Evolutionary conservation across 1,140 invertebrate species (phyloP).

Genomic region (Plutomurus gul): DNA sequence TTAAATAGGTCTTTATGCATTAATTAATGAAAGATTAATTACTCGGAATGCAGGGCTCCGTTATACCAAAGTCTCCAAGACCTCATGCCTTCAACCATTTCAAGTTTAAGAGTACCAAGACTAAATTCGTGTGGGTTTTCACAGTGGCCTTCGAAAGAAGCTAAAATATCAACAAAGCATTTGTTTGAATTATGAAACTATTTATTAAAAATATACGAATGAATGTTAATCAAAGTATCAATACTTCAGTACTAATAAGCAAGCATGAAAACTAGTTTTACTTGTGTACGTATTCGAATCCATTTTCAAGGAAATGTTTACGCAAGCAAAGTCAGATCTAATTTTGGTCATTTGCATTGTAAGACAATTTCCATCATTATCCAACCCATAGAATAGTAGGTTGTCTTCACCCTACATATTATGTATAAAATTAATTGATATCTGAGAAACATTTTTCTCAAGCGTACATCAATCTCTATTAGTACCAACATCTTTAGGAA

Average conservation of each 20-base stretch:
- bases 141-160: not conserved
- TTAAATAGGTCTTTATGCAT: too few relatives aligned
- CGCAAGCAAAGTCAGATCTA: not conserved
- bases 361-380: conserved; percentile 38
- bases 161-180: not conserved
- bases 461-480: too few relatives aligned
- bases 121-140: not conserved
- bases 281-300: conserved; percentile 24
- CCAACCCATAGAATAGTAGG: conserved; percentile 40
- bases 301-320: not conserved
- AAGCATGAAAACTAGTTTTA: too few relatives aligned
- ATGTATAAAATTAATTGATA: not conserved
- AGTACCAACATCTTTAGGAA: not conserved
- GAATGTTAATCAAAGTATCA: too few relatives aligned
- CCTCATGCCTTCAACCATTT: not conserved
- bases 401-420: conserved; percentile 22
- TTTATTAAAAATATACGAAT: too few relatives aligned
- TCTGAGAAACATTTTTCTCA: too few relatives aligned
- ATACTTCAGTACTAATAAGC: too few relatives aligned
- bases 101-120: not conserved
- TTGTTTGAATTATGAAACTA: too few relatives aligned
- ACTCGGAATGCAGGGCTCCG: conserved; percentile 61
- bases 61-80: conserved; percentile 66
- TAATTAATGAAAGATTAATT: conserved; percentile 38
- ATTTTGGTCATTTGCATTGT: not conserved